Base-by-base conservation (phyloP, 2,888 invertebrate genomes). In the Horisme vitalbata region DNA sequence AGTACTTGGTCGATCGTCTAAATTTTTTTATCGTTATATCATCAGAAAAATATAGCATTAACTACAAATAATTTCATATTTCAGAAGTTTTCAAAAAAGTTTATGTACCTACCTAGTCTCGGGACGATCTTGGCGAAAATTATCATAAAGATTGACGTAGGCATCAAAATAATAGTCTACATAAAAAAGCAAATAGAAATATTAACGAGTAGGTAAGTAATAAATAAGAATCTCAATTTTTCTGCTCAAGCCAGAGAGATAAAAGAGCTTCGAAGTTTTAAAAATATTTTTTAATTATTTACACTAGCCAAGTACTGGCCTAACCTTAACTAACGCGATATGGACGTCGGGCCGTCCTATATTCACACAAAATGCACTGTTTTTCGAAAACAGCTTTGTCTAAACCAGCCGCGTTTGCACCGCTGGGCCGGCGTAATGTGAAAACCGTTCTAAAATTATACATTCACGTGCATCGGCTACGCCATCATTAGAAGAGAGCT, bases 201-300 rank as follows among this genome's bases (percentile, higher is more conserved):
- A 49, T 49, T 55, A 55, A 52, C 43, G 44, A 52, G 45, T 61
- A 41, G 60, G 50, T 51, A 41, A 61, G 50, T 51, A 65, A 67
- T 64, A 65, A 65, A 61, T 63, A 65, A 55, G 66, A 71, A 72
- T 64, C 67, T 57, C 60, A 45, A 34, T 50, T 62, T 59, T 47
- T 52, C 65, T 64, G 56, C 65, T 71, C 63, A 15, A 37, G 18
- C 13, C 34, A 45, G 51, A 53, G 51, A 66, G 59, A 59, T 52
- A 55, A 59, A 41, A 32, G 63, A 68, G 65, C 66, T 65, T 63
- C 66, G 50, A 54, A 58, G 57, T 56, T 63, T 48, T 55, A 55
- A 59, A 58, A 58, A 58, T 41, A 47, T 41, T 37, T 57, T 52
- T 18, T 23, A 36, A 41, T 49, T 75, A 75, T 75, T 66, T 75